Percentiles rank a stretch among this genome's conserved stretches.
These are phyloP conservation scores for Potamilus streckersoni DNA, from an alignment of 1,140 invertebrate genomes.

Conservation along the genomic window DNA sequence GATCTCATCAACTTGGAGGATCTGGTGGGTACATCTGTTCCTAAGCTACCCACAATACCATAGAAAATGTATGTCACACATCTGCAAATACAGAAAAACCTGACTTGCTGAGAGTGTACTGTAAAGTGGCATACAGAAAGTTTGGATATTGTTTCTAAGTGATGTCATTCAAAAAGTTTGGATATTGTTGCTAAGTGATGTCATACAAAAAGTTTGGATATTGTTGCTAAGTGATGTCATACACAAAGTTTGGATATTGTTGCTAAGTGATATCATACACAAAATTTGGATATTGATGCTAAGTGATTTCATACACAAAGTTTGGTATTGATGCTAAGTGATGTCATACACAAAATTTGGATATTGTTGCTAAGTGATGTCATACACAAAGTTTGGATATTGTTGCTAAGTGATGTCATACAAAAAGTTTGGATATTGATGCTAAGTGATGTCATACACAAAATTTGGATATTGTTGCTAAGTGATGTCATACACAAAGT, in stretches of 20 bases:
- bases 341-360: neutral
- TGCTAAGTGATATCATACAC: neutral
- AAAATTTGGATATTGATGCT: neutral
- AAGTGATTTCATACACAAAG: neutral
- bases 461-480: neutral
- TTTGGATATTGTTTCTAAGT: neutral
- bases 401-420: neutral
- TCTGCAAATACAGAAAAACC: neutral
- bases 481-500: neutral
- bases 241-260: neutral
- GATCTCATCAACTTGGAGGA: conserved; percentile 66
- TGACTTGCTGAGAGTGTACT: neutral
- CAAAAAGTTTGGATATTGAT: neutral
- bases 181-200: neutral
- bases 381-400: neutral
- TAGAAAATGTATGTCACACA: neutral
- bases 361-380: too few species aligned
- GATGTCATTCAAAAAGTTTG: neutral
- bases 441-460: neutral
- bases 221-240: neutral
- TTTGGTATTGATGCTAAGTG: too few species aligned
- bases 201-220: neutral
- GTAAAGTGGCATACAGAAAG: neutral
- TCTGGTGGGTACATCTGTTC: conserved; percentile 60
- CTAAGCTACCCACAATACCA: neutral